These are phyloP conservation scores for Drosophila malerkotliana DNA, from an alignment of 1,140 invertebrate genomes.

Conservation along the genomic window DNA sequence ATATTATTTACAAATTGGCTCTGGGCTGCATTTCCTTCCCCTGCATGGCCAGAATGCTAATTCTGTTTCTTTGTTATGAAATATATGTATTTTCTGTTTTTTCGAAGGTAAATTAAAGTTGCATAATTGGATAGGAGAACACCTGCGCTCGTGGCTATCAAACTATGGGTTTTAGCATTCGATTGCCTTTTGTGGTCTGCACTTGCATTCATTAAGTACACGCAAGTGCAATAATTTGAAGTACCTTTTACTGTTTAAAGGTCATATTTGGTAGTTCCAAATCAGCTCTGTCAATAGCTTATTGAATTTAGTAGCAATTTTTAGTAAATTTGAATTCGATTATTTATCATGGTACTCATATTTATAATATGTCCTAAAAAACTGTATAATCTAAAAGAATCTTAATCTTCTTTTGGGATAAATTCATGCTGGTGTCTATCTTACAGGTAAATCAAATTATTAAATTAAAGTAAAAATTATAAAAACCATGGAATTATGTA, in stretches of 20 bases:
- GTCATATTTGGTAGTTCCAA: slow-evolving; percentile 18
- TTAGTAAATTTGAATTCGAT: no score
- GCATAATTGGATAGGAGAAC: slow-evolving; percentile 61
- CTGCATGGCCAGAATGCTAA: slow-evolving; percentile 63
- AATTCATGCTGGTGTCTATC: no score
- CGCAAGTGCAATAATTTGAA: slow-evolving; percentile 58
- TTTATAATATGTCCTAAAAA: no score
- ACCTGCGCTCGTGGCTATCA: slow-evolving; percentile 42
- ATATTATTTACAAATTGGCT: slow-evolving; percentile 75
- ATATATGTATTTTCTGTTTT: slow-evolving; percentile 18
- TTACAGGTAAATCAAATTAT: no score
- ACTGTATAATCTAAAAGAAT: no score
- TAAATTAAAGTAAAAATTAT: no score
- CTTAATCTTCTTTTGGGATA: no score
- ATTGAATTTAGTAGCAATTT: neutral
- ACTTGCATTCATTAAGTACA: slow-evolving; percentile 67
- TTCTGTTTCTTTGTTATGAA: slow-evolving; percentile 40
- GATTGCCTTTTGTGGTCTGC: slow-evolving; percentile 46
- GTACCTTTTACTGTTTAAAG: slow-evolving; percentile 47
- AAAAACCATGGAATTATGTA: no score
- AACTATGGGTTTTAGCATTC: slow-evolving; percentile 47
- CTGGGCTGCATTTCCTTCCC: slow-evolving; percentile 25
- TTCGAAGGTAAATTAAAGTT: slow-evolving; percentile 60
- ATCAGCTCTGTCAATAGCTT: neutral
- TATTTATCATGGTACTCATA: no score